Conservation (phyloP, 1,140 invertebrate genomes). For the Megalopta genalis region DNA sequence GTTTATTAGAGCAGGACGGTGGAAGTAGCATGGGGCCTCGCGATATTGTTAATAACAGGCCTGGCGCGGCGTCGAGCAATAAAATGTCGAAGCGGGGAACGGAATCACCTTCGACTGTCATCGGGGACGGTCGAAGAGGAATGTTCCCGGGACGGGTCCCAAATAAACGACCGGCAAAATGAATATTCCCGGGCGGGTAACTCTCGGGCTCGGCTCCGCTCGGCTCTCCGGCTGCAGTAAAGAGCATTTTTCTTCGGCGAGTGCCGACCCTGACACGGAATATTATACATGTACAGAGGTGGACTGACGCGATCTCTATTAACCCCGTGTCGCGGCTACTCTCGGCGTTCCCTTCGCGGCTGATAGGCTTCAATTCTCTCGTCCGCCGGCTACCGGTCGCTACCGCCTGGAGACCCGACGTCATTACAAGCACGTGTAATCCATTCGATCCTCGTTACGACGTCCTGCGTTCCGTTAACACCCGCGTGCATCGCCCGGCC, state of each 20-base stretch:
- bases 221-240: neutral
- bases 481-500: constrained; percentile 27
- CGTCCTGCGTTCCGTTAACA: constrained; percentile 60
- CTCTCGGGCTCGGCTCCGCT: too few species aligned
- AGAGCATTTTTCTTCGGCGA: constrained; percentile 1
- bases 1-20: neutral
- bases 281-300: constrained; percentile 57
- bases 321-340: constrained; percentile 64
- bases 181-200: constrained; percentile 36
- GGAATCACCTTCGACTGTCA: neutral
- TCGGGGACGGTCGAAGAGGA: neutral
- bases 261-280: neutral
- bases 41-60: neutral
- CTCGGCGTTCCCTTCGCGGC: constrained; percentile 44
- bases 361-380: constrained; percentile 69
- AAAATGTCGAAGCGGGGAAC: neutral
- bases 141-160: neutral
- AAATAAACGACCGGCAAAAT: constrained; percentile 29
- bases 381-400: constrained; percentile 64
- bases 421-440: constrained; percentile 70
- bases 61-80: neutral
- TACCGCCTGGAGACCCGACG: constrained; percentile 47
- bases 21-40: neutral
- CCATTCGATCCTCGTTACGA: constrained; percentile 69
- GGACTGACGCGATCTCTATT: constrained; percentile 75